Percentiles rank a stretch among this genome's conserved stretches.
Conservation (phyloP, 2,113 vertebrate genomes). For the Pachypanchax playfairii region DNA sequence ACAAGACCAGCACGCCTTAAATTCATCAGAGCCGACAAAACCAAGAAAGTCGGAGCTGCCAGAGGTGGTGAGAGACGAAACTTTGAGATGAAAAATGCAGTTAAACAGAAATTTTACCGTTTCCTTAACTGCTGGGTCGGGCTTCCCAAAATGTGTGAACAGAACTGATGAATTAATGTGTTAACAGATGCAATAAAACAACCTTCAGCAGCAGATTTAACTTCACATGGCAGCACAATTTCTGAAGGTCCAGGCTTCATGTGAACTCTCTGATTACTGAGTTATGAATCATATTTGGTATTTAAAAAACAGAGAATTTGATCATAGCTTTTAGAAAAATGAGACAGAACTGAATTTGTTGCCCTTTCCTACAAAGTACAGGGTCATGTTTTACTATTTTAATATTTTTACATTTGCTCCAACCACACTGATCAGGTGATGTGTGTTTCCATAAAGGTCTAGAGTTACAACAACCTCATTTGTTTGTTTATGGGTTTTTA, state of each 20-base stretch:
- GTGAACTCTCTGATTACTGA: background rate
- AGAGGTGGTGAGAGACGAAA: constrained; percentile 26
- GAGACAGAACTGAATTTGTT: too few relatives aligned
- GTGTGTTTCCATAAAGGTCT: too few relatives aligned
- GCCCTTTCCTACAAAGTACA: too few relatives aligned
- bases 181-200: constrained; percentile 46
- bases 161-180: constrained; percentile 54
- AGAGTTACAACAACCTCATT: too few relatives aligned
- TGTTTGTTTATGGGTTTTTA: too few relatives aligned
- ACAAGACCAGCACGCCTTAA: constrained; percentile 46
- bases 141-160: constrained; percentile 51
- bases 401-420: too few relatives aligned
- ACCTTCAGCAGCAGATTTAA: constrained; percentile 50
- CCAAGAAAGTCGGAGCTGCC: constrained; percentile 46
- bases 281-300: background rate
- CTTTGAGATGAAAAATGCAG: constrained; percentile 41
- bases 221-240: constrained; percentile 29
- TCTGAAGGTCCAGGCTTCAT: constrained; percentile 20
- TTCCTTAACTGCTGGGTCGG: constrained; percentile 39
- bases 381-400: too few relatives aligned
- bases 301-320: too few relatives aligned
- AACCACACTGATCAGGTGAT: too few relatives aligned
- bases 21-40: constrained; percentile 46
- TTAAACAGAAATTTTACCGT: constrained; percentile 37
- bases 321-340: too few relatives aligned